phyloP scores from a whole-genome alignment of 2,888 invertebrate species.

The Eudemis profundana region DNA sequence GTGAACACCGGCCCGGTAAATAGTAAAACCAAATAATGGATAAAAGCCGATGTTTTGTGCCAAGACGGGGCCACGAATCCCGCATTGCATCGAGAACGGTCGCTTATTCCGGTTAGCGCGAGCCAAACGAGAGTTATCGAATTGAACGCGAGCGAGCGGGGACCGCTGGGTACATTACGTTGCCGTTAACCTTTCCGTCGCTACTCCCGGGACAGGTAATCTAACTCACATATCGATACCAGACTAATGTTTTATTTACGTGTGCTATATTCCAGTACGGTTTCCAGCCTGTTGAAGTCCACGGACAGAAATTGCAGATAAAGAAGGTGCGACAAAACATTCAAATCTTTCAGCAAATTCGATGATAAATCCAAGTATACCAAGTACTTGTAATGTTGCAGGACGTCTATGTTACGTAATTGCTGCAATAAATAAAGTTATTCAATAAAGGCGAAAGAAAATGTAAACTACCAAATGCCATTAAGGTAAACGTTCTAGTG shows the following conservation, averaged over 20 bases:
- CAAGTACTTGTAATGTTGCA: slow-evolving; percentile 84
- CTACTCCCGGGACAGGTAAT: slow-evolving; percentile 36
- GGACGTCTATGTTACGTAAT: slow-evolving; percentile 76
- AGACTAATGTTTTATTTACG: slow-evolving; percentile 62
- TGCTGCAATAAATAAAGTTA: slow-evolving; percentile 59
- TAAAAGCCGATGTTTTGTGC: slow-evolving; percentile 43
- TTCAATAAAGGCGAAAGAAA: not conserved
- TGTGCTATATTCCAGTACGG: slow-evolving; percentile 83
- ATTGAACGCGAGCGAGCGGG: slow-evolving; percentile 23
- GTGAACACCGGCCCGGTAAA: slow-evolving; percentile 41
- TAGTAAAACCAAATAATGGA: slow-evolving; percentile 36
- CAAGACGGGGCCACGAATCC: slow-evolving; percentile 34
- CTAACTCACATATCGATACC: slow-evolving; percentile 30
- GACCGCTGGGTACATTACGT: slow-evolving; percentile 31
- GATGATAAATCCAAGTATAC: slow-evolving; percentile 86
- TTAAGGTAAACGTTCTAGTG: too few species aligned
- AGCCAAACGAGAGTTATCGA: slow-evolving; percentile 39
- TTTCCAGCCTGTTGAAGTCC: slow-evolving; percentile 81
- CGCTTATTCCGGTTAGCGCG: slow-evolving; percentile 33
- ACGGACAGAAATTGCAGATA: slow-evolving; percentile 86
- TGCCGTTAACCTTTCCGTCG: slow-evolving; percentile 33
- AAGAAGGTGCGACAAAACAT: slow-evolving; percentile 79
- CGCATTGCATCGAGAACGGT: slow-evolving; percentile 34
- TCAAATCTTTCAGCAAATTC: slow-evolving; percentile 82
- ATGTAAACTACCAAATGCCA: too few species aligned